Evolutionary conservation across 2,113 vertebrate species (phyloP).

Genomic region (Gallinago media): DNA sequence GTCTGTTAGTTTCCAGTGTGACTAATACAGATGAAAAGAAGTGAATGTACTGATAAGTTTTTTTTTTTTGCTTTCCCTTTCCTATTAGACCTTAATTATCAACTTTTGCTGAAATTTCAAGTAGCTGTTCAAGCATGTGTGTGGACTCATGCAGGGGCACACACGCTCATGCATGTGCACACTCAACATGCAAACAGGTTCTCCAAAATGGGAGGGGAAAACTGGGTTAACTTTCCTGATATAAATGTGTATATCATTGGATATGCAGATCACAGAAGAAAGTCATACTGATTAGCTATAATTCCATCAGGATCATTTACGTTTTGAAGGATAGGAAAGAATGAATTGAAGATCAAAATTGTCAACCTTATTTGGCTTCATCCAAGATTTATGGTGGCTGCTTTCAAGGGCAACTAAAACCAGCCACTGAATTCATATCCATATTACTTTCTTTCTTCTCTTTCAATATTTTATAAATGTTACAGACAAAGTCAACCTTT

Average conservation of each 20-base stretch:
- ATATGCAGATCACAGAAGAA: conserved; percentile 66
- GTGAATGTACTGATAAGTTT: rapidly evolving
- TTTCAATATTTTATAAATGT: conserved; percentile 79
- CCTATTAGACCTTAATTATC: not conserved
- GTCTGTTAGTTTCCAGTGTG: not conserved
- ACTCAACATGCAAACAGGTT: not conserved
- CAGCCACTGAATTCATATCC: conserved; percentile 60
- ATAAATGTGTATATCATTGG: not conserved
- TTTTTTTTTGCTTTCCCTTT: not conserved
- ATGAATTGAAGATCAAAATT: conserved; percentile 75
- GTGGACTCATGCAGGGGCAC: rapidly evolving
- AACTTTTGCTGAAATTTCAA: not conserved
- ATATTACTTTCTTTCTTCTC: conserved; percentile 35
- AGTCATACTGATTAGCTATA: conserved; percentile 58
- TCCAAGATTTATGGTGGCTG: conserved; percentile 75
- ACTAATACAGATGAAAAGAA: not conserved
- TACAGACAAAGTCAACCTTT: conserved; percentile 63
- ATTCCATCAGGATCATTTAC: conserved; percentile 73
- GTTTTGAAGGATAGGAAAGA: conserved; percentile 73
- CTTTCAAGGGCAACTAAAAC: conserved; percentile 75
- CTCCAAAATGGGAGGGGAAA: not conserved
- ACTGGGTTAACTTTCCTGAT: not conserved
- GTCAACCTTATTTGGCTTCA: conserved; percentile 73
- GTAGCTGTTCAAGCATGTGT: not conserved
- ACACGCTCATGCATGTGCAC: rapidly evolving